Evolutionary conservation across 64 coral and sea anemone genomes (phyloP).

Genomic region (Montipora efflorescens): DNA sequence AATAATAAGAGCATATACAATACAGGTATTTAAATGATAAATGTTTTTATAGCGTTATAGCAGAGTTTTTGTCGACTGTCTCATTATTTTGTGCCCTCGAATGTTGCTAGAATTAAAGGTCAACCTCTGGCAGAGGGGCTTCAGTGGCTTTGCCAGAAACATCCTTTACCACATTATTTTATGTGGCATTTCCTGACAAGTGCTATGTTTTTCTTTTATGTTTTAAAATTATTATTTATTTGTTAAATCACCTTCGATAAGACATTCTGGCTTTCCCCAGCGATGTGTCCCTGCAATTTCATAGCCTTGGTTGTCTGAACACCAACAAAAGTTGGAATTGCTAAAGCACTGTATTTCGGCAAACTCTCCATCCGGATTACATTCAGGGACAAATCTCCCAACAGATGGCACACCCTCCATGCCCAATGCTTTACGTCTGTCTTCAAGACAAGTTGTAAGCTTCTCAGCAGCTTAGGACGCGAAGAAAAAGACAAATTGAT

Average conservation of each 20-base stretch:
- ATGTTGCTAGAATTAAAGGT: no score
- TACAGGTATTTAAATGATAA: no score
- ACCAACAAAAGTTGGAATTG: constrained; percentile 54
- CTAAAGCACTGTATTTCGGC: constrained; percentile 57
- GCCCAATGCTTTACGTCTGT: constrained; percentile 51
- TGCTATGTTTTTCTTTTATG: background rate
- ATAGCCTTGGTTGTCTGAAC: constrained; percentile 37
- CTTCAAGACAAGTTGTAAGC: constrained; percentile 62
- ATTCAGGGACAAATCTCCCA: constrained; percentile 66
- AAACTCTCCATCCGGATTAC: constrained; percentile 36
- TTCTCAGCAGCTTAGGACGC: background rate
- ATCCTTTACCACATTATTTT: no score
- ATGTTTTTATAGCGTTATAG: no score
- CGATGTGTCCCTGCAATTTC: constrained; percentile 57
- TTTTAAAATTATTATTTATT: background rate
- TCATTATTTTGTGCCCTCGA: no score
- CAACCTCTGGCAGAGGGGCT: no score
- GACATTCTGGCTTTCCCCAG: constrained; percentile 54
- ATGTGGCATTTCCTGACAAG: no score
- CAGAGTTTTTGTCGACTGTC: no score
- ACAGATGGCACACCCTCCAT: constrained; percentile 44
- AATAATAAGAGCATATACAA: no score
- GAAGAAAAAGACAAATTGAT: background rate
- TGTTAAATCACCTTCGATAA: constrained; percentile 6
- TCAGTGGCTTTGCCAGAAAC: no score